Percentiles rank a stretch among this genome's conserved stretches.
Conservation (phyloP, 2,888 invertebrate species). For the Poecilobothrus nobilitatus region DNA sequence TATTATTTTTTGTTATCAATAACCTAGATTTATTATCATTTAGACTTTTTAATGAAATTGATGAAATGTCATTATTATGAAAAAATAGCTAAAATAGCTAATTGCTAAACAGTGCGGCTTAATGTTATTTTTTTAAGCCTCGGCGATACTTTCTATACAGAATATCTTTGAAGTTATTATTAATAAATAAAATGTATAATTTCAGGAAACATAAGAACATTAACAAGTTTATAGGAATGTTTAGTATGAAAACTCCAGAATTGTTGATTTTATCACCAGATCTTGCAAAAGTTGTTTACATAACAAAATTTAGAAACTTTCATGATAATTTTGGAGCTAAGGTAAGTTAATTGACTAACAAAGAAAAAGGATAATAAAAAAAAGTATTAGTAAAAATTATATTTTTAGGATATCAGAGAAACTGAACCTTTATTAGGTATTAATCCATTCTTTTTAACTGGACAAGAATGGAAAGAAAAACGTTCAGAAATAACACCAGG, state of each 20-base stretch:
- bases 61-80: no score
- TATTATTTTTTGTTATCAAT: no score
- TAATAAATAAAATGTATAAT: no score
- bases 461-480: slow-evolving; percentile 46
- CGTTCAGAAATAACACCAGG: slow-evolving; percentile 46
- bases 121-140: no score
- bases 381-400: no score
- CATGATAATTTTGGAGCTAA: slow-evolving; percentile 33
- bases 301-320: slow-evolving; percentile 42
- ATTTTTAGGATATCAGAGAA: slow-evolving; percentile 35
- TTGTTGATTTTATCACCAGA: slow-evolving; percentile 39
- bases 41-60: no score
- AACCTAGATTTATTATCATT: no score
- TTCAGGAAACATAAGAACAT: slow-evolving; percentile 30
- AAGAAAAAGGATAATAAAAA: no score
- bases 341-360: background rate
- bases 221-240: slow-evolving; percentile 42
- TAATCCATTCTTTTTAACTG: slow-evolving; percentile 45
- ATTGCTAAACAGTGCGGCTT: no score
- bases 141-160: no score
- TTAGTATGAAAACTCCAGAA: slow-evolving; percentile 33
- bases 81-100: no score
- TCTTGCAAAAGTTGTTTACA: slow-evolving; percentile 36
- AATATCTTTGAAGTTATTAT: no score
- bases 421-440: slow-evolving; percentile 44